phyloP scores from a whole-genome alignment of 1,140 invertebrate genomes.

The Meloidogyne chitwoodi region DNA sequence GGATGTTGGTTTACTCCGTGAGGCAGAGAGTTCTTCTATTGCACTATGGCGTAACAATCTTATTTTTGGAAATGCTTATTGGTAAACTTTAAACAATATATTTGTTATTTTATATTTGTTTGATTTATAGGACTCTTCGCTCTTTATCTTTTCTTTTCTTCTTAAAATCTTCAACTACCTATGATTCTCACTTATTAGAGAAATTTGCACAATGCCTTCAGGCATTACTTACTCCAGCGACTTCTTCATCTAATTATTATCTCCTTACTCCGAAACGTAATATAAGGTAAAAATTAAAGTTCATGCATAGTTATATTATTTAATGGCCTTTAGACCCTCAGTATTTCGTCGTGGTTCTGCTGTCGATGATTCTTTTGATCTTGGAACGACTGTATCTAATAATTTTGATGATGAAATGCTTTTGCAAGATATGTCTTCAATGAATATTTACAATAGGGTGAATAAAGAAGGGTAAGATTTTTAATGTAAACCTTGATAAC shows the following conservation, averaged over 20 bases:
- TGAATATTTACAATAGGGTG: not conserved
- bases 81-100: slow-evolving; percentile 7
- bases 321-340: slow-evolving; percentile 7
- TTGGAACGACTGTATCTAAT: not conserved
- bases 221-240: slow-evolving; percentile 21
- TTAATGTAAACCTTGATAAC: not conserved
- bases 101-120: not conserved
- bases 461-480: not conserved
- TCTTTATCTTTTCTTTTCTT: slow-evolving; percentile 17
- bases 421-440: slow-evolving; percentile 8
- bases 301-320: not conserved
- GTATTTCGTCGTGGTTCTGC: slow-evolving; percentile 18
- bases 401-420: not conserved
- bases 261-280: slow-evolving; percentile 10
- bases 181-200: slow-evolving; percentile 14
- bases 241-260: slow-evolving; percentile 9
- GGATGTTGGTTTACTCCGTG: slow-evolving; percentile 19
- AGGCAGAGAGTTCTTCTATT: slow-evolving; percentile 22
- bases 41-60: slow-evolving; percentile 19
- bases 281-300: not conserved
- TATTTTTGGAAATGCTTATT: slow-evolving; percentile 18
- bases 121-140: slow-evolving; percentile 12
- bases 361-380: slow-evolving; percentile 15
- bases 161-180: slow-evolving; percentile 19
- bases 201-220: slow-evolving; percentile 23